Base-by-base conservation (phyloP, 2,888 invertebrate species). In the Troides aeacus region DNA sequence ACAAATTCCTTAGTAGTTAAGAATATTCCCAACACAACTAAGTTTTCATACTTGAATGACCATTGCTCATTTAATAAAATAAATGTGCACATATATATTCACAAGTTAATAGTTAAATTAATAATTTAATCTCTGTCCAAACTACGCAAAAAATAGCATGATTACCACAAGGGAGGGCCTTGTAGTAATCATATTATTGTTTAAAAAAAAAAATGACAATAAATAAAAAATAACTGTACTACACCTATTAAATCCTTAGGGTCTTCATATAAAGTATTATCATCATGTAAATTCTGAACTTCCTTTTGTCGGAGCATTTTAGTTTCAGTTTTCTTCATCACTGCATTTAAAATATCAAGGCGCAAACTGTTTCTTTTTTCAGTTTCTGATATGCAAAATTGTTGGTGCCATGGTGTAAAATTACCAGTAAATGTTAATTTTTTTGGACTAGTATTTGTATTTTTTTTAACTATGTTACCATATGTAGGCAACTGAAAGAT, bases 241-340 rank as follows among this genome's bases (percentile, higher is more conserved):
- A 12, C 62, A 89, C 90, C 88, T 73, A 90, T 85, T 71, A 91
- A 82, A 83, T 92, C 92, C 72, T 81, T 84, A 1, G 92, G 92
- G 75, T 92, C 92, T 68, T 92, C 92, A 79, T 92, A 92, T 77
- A 87, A 72, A 0, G 86, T 86, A 74, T 90, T 89, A 36, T 84
- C 84, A 72, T 83, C 82, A 21, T 71, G 68, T 46, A 74, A 69
- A 39, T 69, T 70, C 36, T 76, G 74, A 58, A 76, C 75, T 39
- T 78, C 78, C 3, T 74, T 78, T 18, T 77, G 73, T n/a, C 79
- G 79, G 56, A 77, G 76, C 70, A 88, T 83, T 62, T 78, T 78
- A 0, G 84, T 80, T 70, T 87, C 87, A 0, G 89, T 87, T 72
- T 79, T 87, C 75, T 79, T 87, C 65, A 84, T 77, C 0, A 90